Conservation (phyloP, 2,113 vertebrate genomes). For the Sialia sialis region DNA sequence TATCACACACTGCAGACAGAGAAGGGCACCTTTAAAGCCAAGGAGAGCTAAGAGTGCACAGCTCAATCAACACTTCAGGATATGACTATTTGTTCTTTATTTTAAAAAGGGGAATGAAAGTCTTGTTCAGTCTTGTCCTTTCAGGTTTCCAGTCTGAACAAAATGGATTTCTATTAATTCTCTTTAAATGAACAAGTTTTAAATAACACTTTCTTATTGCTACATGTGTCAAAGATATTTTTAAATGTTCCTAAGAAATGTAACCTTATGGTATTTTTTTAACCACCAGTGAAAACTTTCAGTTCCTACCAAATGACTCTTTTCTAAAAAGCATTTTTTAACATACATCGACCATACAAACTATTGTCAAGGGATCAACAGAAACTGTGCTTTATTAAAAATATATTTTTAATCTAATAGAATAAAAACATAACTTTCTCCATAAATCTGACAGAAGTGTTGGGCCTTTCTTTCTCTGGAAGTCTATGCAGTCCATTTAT, state of each 20-base stretch:
- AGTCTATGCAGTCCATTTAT: background rate
- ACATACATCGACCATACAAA: background rate
- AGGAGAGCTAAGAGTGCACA: background rate
- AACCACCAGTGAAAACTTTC: background rate
- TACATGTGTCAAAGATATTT: background rate
- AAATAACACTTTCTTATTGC: background rate
- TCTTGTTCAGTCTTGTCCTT: background rate
- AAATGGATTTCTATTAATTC: background rate
- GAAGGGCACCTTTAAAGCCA: background rate
- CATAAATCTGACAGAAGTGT: background rate
- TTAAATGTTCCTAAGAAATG: background rate
- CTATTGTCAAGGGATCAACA: background rate
- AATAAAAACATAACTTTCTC: background rate
- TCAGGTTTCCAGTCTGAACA: background rate
- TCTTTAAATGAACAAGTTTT: background rate
- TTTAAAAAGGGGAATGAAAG: fast-evolving
- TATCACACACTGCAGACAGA: background rate
- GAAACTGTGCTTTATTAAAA: background rate
- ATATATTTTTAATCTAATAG: background rate
- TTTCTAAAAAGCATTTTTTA: background rate
- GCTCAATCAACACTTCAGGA: background rate
- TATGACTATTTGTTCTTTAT: background rate
- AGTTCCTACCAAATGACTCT: background rate
- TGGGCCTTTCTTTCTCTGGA: background rate
- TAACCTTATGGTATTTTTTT: background rate